Conservation (phyloP, 2,797 vertebrate genomes). For the Phrynocephalus guinanensis region DNA sequence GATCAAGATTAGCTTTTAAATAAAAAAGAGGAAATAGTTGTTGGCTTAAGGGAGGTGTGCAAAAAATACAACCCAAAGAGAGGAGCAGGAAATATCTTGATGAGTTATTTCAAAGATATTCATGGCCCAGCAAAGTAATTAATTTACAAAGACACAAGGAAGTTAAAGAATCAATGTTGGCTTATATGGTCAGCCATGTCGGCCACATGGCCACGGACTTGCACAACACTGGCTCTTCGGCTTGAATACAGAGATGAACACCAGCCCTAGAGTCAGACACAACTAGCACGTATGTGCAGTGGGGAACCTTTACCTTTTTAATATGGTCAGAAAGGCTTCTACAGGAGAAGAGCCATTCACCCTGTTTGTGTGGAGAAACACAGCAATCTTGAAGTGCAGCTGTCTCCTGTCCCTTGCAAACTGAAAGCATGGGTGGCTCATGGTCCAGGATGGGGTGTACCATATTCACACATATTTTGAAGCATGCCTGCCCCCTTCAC, state of each 20-base stretch:
- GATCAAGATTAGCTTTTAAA: slow-evolving; percentile 44
- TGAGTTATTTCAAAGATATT: slow-evolving; percentile 25
- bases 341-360: too few species aligned
- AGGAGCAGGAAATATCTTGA: background rate
- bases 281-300: too few species aligned
- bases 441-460: too few species aligned
- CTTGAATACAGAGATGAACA: too few species aligned
- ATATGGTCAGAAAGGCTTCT: too few species aligned
- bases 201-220: too few species aligned
- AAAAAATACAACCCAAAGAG: background rate
- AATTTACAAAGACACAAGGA: background rate
- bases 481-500: too few species aligned
- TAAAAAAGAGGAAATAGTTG: slow-evolving; percentile 24
- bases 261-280: too few species aligned
- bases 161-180: background rate
- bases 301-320: too few species aligned
- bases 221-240: too few species aligned
- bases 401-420: background rate
- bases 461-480: too few species aligned
- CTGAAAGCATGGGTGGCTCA: too few species aligned
- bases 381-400: background rate
- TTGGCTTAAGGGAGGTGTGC: slow-evolving; percentile 31
- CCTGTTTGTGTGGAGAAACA: background rate
- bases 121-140: rapidly evolving
- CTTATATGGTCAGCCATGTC: background rate